phyloP scores from a whole-genome alignment of 2,113 vertebrate genomes.

The Hypocryptadius cinnamomeus region DNA sequence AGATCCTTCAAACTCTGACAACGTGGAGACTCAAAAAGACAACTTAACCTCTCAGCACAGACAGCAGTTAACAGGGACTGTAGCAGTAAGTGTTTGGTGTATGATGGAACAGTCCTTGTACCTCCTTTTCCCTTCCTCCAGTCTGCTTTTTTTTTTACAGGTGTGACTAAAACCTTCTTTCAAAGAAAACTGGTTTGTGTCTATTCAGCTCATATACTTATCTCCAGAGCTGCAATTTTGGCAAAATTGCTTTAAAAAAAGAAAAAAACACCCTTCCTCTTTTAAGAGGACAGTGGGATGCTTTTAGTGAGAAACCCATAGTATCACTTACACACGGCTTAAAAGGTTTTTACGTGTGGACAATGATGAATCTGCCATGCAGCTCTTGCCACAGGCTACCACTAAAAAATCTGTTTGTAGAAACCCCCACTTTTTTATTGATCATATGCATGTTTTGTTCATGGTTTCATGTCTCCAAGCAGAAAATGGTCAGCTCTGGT shows the following conservation, averaged over 20 bases:
- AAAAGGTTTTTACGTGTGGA: neutral
- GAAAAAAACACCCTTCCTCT: fast-evolving
- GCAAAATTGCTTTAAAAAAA: neutral
- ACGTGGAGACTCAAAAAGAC: fast-evolving
- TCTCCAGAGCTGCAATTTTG: neutral
- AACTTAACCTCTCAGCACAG: neutral
- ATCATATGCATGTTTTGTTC: neutral
- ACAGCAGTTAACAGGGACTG: neutral
- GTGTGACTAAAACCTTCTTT: neutral
- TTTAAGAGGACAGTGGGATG: neutral
- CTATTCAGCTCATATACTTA: neutral
- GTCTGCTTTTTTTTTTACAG: neutral
- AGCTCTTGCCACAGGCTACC: neutral
- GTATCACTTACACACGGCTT: fast-evolving
- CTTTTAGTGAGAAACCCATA: neutral
- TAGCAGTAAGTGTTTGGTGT: slow-evolving; percentile 5
- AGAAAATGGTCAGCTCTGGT: neutral
- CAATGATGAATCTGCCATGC: neutral
- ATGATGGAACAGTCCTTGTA: neutral
- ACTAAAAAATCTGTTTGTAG: neutral
- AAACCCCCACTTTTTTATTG: fast-evolving
- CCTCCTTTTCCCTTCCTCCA: neutral
- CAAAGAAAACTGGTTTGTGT: neutral
- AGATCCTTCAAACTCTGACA: neutral
- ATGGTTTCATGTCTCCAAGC: neutral